phyloP scores from a whole-genome alignment of 2,113 vertebrate species.

The Corvus hawaiiensis region DNA sequence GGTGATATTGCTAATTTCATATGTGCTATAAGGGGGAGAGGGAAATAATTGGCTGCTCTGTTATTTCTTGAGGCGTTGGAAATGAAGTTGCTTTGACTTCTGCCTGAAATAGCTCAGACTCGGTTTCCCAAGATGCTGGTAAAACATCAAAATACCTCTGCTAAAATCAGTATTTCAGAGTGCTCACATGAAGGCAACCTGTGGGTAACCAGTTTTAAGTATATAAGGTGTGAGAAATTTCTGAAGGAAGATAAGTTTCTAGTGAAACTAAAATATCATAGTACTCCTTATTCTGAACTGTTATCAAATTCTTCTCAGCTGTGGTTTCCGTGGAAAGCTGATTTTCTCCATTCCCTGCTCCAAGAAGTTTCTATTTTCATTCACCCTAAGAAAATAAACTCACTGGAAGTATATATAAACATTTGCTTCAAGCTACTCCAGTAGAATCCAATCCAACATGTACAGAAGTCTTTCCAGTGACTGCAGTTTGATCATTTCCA shows the following conservation, averaged over 20 bases:
- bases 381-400: conserved; percentile 40
- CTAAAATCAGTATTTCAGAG: not conserved
- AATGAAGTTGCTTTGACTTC: not conserved
- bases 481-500: conserved; percentile 16
- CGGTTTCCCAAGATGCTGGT: not conserved
- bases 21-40: not conserved
- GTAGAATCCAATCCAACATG: not conserved
- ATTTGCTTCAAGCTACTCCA: conserved; percentile 7
- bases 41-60: not conserved
- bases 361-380: conserved; percentile 36
- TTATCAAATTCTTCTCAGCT: conserved; percentile 12
- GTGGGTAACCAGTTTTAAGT: not conserved
- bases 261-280: not conserved
- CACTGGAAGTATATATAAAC: conserved; percentile 23
- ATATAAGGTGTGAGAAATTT: not conserved
- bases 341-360: conserved; percentile 15
- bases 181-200: not conserved
- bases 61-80: not conserved
- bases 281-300: not conserved
- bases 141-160: not conserved
- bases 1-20: not conserved
- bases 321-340: not conserved
- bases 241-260: not conserved
- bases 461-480: not conserved
- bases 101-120: not conserved